phyloP scores from a whole-genome alignment of 1,140 invertebrate species.

The Uloborus diversus region DNA sequence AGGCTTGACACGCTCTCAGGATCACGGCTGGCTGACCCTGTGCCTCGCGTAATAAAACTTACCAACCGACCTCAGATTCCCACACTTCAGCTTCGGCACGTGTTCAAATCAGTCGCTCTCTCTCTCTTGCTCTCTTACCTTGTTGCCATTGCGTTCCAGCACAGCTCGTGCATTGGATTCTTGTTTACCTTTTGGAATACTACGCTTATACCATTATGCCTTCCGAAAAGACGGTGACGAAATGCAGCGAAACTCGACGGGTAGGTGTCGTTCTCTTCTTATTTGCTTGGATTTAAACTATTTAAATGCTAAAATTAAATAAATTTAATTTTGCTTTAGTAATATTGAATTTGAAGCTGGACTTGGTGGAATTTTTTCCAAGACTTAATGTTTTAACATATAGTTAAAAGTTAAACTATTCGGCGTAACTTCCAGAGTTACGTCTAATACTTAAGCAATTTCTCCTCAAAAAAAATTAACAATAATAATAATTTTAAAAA shows the following conservation, averaged over 20 bases:
- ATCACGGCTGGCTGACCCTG: constrained; percentile 43
- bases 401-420: too few relatives aligned
- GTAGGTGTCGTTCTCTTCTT: constrained; percentile 41
- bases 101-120: constrained; percentile 7
- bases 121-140: constrained; percentile 21
- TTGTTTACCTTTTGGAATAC: constrained; percentile 9
- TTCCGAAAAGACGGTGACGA: constrained; percentile 47
- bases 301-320: neutral
- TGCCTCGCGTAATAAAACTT: constrained; percentile 1
- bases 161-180: neutral
- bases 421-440: too few relatives aligned
- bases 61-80: constrained; percentile 28
- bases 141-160: neutral
- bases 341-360: too few relatives aligned
- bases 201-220: constrained; percentile 36
- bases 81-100: constrained; percentile 38
- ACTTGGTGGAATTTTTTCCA: too few relatives aligned
- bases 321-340: too few relatives aligned
- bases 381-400: neutral
- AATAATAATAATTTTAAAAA: too few relatives aligned
- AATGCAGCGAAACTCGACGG: constrained; percentile 49
- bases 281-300: constrained; percentile 8
- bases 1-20: constrained; percentile 44
- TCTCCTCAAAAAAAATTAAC: too few relatives aligned
- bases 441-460: too few relatives aligned